Conservation (phyloP, 2,113 vertebrate genomes). For the Cololabis saira region DNA sequence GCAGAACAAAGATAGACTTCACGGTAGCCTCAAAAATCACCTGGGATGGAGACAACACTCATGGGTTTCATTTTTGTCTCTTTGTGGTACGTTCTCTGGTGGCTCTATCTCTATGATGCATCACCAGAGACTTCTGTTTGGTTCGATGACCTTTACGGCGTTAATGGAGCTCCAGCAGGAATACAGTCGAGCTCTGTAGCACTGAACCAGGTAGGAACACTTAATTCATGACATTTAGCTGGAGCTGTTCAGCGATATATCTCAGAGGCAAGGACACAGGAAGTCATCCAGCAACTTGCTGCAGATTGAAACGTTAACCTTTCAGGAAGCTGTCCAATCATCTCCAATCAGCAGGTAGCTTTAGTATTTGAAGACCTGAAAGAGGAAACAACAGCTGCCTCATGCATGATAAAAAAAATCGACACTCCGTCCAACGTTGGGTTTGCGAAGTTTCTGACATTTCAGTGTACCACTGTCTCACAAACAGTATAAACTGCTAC, state of each 20-base stretch:
- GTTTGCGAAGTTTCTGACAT: no score
- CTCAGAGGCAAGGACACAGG: constrained; percentile 4
- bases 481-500: no score
- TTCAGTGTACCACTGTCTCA: no score
- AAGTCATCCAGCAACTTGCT: constrained; percentile 6
- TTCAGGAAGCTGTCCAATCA: constrained; percentile 1
- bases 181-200: background rate
- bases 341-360: background rate
- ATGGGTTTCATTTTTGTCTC: no score
- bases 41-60: no score
- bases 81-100: background rate
- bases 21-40: no score
- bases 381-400: background rate
- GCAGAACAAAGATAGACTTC: no score
- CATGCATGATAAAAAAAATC: no score
- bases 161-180: background rate
- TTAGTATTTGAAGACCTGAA: background rate
- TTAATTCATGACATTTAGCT: constrained; percentile 42
- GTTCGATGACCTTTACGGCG: constrained; percentile 25
- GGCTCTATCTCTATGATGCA: background rate
- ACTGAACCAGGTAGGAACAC: background rate
- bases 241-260: background rate
- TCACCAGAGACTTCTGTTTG: background rate
- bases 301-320: constrained; percentile 24
- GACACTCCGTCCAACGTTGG: no score